Evolutionary conservation across 2,797 vertebrate genomes (phyloP).

Genomic region (Gymnothorax javanicus): DNA sequence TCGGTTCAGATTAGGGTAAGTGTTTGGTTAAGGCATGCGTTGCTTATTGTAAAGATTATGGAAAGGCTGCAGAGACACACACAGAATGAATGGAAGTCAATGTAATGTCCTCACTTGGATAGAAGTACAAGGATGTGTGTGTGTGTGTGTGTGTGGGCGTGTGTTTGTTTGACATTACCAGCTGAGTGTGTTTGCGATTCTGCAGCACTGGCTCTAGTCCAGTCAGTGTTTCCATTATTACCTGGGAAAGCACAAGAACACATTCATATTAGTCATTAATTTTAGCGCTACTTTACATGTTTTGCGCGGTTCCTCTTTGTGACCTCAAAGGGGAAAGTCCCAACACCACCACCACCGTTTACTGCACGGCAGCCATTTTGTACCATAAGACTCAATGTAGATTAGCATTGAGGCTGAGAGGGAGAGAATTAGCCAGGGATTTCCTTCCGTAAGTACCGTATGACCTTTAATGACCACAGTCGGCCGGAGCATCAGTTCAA

Average conservation of each 20-base stretch:
- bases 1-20: no score
- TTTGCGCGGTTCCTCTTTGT: neutral
- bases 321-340: neutral
- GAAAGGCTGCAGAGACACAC: no score
- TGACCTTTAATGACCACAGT: neutral
- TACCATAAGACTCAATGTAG: no score
- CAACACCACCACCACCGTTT: neutral
- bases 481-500: neutral
- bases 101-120: no score
- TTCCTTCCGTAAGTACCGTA: neutral
- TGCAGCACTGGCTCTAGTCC: constrained; percentile 65
- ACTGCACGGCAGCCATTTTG: no score
- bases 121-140: no score
- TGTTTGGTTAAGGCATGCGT: no score
- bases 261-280: neutral
- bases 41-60: no score
- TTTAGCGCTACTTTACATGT: neutral
- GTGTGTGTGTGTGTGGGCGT: neutral
- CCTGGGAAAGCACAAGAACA: constrained; percentile 49
- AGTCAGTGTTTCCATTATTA: constrained; percentile 74
- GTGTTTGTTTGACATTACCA: constrained; percentile 62
- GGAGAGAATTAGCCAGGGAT: no score
- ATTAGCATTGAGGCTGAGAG: no score
- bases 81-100: no score
- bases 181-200: constrained; percentile 53